Evolutionary conservation across 1,140 invertebrate species (phyloP).

Genomic region (Araneus ventricosus): DNA sequence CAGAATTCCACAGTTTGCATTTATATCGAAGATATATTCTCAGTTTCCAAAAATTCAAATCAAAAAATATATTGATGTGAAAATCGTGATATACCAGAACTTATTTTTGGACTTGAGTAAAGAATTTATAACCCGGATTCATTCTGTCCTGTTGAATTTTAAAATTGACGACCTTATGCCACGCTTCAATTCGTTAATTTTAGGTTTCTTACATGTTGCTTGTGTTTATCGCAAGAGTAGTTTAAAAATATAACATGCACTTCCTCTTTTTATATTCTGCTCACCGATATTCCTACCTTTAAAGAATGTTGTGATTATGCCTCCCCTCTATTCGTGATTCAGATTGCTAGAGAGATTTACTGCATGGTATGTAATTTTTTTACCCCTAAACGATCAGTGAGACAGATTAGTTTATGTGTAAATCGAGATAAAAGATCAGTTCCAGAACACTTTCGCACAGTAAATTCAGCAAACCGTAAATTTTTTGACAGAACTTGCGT

Average conservation of each 20-base stretch:
- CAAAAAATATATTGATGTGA: neutral
- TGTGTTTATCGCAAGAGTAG: neutral
- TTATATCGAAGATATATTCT: no score
- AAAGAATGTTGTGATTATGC: conserved; percentile 19
- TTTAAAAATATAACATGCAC: neutral
- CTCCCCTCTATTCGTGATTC: neutral
- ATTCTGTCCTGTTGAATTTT: neutral
- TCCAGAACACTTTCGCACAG: neutral
- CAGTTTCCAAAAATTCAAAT: neutral
- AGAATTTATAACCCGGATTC: conserved; percentile 10
- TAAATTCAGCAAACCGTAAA: neutral
- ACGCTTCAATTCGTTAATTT: conserved; percentile 21
- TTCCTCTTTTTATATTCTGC: neutral
- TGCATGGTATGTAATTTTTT: conserved; percentile 27
- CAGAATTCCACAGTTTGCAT: no score
- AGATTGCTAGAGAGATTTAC: conserved; percentile 14
- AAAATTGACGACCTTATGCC: neutral
- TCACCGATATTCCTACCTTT: neutral
- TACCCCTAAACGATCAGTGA: neutral
- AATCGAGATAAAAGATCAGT: neutral
- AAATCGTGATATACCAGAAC: neutral
- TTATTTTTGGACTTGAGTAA: neutral
- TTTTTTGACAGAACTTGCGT: neutral
- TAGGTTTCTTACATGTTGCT: neutral
- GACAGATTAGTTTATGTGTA: conserved; percentile 34